A percentile compares a stretch with the other conserved stretches of the same genome.
Conservation (phyloP, 2,797 vertebrate species). For the Protonibea diacanthus region DNA sequence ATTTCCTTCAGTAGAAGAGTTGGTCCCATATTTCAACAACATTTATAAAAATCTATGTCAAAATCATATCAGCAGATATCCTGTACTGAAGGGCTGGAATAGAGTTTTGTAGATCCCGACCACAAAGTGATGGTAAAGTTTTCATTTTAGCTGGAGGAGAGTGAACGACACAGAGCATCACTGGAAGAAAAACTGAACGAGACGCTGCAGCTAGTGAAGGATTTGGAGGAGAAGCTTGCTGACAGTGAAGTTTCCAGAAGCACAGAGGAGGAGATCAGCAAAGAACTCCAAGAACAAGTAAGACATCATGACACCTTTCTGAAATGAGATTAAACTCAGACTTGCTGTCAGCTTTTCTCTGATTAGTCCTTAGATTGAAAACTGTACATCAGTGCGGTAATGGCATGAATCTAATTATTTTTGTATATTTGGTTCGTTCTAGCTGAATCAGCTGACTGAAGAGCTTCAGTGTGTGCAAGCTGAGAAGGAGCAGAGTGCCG, state of each 20-base stretch:
- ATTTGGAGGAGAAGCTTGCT: slow-evolving; percentile 60
- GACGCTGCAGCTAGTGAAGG: slow-evolving; percentile 43
- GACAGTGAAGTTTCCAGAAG: slow-evolving; percentile 53
- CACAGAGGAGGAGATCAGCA: slow-evolving; percentile 58
- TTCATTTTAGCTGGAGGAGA: slow-evolving; percentile 47
- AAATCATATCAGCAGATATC: neutral
- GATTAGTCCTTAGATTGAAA: neutral
- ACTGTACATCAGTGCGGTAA: neutral
- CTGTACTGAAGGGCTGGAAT: neutral
- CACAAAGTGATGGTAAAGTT: neutral
- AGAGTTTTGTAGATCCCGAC: neutral
- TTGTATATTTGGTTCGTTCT: neutral
- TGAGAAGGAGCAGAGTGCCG: slow-evolving; percentile 49
- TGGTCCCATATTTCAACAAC: neutral
- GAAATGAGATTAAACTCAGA: no score
- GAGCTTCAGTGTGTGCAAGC: slow-evolving; percentile 59
- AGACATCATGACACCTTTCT: neutral
- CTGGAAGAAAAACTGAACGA: slow-evolving; percentile 43
- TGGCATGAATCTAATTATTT: neutral
- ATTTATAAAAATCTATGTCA: neutral
- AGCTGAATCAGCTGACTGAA: slow-evolving; percentile 51
- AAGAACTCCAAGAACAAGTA: slow-evolving; percentile 67
- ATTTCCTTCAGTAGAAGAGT: no score
- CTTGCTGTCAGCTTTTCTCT: neutral
- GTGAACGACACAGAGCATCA: slow-evolving; percentile 22